Conservation (phyloP, 2,113 vertebrate species). For the Athene noctua region DNA sequence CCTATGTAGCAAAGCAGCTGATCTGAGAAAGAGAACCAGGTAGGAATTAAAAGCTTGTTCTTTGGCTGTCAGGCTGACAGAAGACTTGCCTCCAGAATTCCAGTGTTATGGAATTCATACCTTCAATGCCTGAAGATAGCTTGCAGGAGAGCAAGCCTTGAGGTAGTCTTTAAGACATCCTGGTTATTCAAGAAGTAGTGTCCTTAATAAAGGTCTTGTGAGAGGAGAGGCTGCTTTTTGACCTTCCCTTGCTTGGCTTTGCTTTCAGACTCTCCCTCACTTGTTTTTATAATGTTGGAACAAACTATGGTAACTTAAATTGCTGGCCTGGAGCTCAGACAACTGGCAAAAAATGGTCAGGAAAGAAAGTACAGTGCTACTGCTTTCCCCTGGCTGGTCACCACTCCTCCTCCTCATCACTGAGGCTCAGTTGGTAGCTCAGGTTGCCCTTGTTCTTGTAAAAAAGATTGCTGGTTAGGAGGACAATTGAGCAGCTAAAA, state of each 20-base stretch:
- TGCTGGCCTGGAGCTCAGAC: not conserved
- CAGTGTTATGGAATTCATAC: not conserved
- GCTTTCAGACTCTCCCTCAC: not conserved
- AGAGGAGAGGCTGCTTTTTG: not conserved
- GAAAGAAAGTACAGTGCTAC: not conserved
- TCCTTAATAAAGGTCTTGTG: not conserved
- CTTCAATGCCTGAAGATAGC: not conserved
- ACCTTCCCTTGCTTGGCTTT: not conserved
- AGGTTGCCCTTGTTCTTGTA: not conserved
- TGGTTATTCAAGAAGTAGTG: not conserved
- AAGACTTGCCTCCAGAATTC: not conserved
- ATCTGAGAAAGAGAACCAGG: not conserved
- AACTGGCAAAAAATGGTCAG: not conserved
- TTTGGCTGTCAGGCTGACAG: not conserved
- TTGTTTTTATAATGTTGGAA: not conserved
- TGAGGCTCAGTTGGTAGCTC: not conserved
- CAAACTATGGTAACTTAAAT: not conserved
- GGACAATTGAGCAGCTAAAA: not conserved
- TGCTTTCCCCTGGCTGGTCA: not conserved
- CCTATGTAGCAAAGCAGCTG: not conserved
- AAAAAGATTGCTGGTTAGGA: not conserved
- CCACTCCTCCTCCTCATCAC: not conserved
- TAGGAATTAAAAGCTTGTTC: not conserved
- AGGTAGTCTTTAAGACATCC: not conserved
- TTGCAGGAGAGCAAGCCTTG: not conserved